These are phyloP conservation scores for Brachyptera putata DNA, from an alignment of 2,888 invertebrate genomes.

Conservation along the genomic window DNA sequence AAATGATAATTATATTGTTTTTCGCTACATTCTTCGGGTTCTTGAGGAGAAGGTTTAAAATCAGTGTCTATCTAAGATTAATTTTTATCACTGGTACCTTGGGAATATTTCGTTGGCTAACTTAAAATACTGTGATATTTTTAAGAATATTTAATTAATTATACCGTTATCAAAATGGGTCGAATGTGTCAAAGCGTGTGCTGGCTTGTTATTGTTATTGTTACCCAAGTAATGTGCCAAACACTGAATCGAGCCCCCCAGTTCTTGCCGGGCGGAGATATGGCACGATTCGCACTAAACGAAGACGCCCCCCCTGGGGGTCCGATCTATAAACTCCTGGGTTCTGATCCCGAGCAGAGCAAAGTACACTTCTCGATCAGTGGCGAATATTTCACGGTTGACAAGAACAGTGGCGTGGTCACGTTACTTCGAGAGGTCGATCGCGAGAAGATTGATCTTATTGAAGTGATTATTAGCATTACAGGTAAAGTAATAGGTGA, in stretches of 20 bases:
- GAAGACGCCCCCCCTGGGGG: conserved; percentile 66
- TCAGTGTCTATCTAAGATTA: not conserved
- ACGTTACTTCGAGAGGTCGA: conserved; percentile 66
- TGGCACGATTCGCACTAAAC: conserved; percentile 67
- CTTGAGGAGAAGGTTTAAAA: not conserved
- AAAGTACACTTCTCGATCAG: conserved; percentile 72
- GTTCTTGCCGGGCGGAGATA: conserved; percentile 72
- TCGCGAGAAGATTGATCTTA: conserved; percentile 61
- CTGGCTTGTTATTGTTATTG: too few species aligned
- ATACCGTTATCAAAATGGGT: too few species aligned
- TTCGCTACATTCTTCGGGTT: conserved; percentile 10
- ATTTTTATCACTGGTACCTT: not conserved
- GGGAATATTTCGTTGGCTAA: not conserved
- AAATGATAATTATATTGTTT: conserved; percentile 16
- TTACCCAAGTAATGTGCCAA: too few species aligned
- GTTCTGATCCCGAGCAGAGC: conserved; percentile 70
- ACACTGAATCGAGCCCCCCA: conserved; percentile 67
- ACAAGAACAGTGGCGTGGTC: conserved; percentile 68
- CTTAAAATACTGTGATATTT: too few species aligned
- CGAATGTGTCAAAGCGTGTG: too few species aligned
- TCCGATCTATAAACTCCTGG: conserved; percentile 70
- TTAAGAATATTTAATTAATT: too few species aligned
- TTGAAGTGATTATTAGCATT: conserved; percentile 78
- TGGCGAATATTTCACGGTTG: conserved; percentile 76
- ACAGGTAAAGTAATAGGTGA: too few species aligned